Percentiles rank a stretch among this genome's conserved stretches.
These are phyloP conservation scores for Aplysina aerophoba DNA, from an alignment of 37 sponge, comb jelly and placozoan species.

Conservation along the genomic window DNA sequence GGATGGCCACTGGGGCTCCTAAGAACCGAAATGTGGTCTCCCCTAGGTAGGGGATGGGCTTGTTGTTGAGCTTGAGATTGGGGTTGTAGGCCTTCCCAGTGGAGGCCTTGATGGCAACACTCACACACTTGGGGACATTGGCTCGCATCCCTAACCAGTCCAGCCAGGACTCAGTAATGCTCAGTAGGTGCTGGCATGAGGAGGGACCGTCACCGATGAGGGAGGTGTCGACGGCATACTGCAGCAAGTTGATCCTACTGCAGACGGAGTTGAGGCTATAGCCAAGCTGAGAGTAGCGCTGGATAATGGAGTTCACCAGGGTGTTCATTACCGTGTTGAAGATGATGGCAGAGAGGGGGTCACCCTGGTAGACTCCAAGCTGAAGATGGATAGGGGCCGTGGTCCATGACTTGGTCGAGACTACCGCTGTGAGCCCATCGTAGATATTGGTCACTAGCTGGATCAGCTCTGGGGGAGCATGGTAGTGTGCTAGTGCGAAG, in stretches of 20 bases:
- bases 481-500: neutral
- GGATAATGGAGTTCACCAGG: constrained; percentile 9
- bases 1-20: neutral
- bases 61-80: neutral
- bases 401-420: neutral
- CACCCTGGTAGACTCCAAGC: constrained; percentile 28
- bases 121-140: constrained; percentile 13
- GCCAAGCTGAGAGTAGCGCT: neutral
- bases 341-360: constrained; percentile 10
- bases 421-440: neutral
- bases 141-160: constrained; percentile 28
- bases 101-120: neutral
- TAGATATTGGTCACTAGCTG: neutral
- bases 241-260: neutral
- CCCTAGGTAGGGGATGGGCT: constrained; percentile 20
- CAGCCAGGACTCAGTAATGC: constrained; percentile 9
- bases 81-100: neutral
- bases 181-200: neutral
- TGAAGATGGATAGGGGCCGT: neutral
- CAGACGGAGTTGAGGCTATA: neutral
- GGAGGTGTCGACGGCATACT: constrained; percentile 41
- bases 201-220: constrained; percentile 7
- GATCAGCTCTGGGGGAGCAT: neutral
- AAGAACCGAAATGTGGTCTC: neutral
- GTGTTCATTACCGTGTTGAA: constrained; percentile 40